Evolutionary conservation across 2,888 invertebrate species (phyloP), one percentile per base, ranked within the genome.

Genomic region (Agapostemon virescens): DNA sequence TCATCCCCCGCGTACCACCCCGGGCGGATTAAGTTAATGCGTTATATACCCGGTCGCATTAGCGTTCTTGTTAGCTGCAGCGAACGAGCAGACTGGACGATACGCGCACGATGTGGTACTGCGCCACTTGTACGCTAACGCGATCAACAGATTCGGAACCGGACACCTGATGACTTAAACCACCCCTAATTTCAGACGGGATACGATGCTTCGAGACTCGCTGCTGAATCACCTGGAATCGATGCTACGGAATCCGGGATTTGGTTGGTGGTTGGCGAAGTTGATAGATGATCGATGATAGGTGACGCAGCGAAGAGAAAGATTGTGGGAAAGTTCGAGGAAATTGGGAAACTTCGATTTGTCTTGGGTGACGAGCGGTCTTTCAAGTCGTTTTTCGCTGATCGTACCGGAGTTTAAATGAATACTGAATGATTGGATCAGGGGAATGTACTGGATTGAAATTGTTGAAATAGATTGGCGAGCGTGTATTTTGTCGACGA

Each of bases 11-110:
- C 11, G 11, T n/a, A 49, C 49, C 49, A 49, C 3, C 49, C n/a
- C 11, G n/a, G 68, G 30, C 74, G 74, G 68, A 81, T 81, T 77
- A 82, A 81, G 61, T 72, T 58, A 58, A 74, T 69, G 58, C 81
- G 71, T 55, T 69, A 38, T 71, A 45, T 20, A 63, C 23, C 36
- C 58, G 15, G 74, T 74, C 68, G 64, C 67, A 66, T 72, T 69
- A 77, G 71, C 70, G 38, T 58, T 52, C 58, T 63, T n/a, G n/a
- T 61, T 61, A 20, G 58, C 58, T 55, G 55, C 33, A 61, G 33
- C 58, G 58, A 58, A 20, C 26, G 15, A 15, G 55, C 55, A 26
- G 6, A 55, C 55, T 26, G 55, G 55, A 55, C 55, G 55, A 55
- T 55, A 17, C 55, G 26, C 26, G 26, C 6, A 26, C 55, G n/a